These are phyloP conservation scores for Apis cerana DNA, from an alignment of 1,140 invertebrate genomes.

Conservation along the genomic window DNA sequence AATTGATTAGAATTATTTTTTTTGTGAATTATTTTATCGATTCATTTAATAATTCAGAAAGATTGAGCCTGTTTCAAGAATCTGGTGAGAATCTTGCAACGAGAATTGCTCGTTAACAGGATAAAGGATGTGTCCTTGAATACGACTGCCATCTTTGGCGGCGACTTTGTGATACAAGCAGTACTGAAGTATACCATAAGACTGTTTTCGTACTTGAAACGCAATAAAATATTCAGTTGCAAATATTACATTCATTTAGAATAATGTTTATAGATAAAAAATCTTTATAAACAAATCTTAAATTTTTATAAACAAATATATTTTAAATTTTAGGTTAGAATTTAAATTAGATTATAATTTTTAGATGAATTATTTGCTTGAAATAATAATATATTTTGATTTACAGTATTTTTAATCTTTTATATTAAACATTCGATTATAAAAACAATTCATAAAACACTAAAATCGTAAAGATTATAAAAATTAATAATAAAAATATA, in stretches of 20 bases:
- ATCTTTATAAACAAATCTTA: neutral
- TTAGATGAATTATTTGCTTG: too few relatives aligned
- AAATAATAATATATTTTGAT: too few relatives aligned
- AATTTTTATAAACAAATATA: too few relatives aligned
- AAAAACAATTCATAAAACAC: too few relatives aligned
- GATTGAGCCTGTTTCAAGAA: slow-evolving; percentile 23
- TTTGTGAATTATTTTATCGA: neutral
- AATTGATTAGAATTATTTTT: neutral
- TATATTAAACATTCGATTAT: too few relatives aligned
- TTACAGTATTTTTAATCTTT: too few relatives aligned
- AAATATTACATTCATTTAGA: neutral
- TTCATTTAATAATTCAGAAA: slow-evolving; percentile 54
- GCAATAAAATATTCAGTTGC: slow-evolving; percentile 7
- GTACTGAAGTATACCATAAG: slow-evolving; percentile 53
- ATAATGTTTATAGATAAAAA: neutral
- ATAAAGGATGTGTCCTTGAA: slow-evolving; percentile 66
- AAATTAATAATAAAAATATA: too few relatives aligned
- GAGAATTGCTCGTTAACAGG: slow-evolving; percentile 60
- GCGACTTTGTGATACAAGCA: slow-evolving; percentile 53
- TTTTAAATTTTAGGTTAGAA: too few relatives aligned
- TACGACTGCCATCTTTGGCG: slow-evolving; percentile 57
- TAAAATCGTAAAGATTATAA: too few relatives aligned
- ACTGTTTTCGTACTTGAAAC: slow-evolving; percentile 8
- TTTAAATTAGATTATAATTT: too few relatives aligned
- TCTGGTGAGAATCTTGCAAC: slow-evolving; percentile 53